Evolutionary conservation across 2,888 invertebrate species (phyloP).

Genomic region (Rotaria macrura): DNA sequence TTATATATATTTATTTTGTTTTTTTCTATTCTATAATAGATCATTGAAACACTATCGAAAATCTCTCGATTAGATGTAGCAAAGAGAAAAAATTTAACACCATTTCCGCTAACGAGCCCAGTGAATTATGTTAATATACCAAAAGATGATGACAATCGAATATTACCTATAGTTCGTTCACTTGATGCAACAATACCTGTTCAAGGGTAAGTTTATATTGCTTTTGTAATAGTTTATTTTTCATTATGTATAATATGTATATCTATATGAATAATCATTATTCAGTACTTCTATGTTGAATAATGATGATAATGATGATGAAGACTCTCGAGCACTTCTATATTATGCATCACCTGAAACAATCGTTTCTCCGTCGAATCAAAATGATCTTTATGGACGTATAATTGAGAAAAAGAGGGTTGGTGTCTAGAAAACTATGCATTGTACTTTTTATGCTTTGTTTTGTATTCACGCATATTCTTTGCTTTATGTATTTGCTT

Average conservation of each 20-base stretch:
- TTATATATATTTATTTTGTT: neutral
- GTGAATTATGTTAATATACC: neutral
- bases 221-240: too few species aligned
- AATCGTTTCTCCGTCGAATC: neutral
- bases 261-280: neutral
- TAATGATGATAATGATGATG: neutral
- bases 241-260: neutral
- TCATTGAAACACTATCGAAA: neutral
- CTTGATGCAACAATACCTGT: neutral
- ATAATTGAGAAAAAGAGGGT: slow-evolving; percentile 17
- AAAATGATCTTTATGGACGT: neutral
- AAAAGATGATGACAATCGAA: neutral
- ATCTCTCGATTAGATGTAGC: neutral
- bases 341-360: slow-evolving; percentile 13
- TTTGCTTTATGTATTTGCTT: neutral
- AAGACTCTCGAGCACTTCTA: neutral
- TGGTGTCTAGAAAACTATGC: neutral
- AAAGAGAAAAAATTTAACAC: neutral
- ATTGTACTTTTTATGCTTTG: neutral
- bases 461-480: neutral
- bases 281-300: neutral
- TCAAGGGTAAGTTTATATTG: neutral
- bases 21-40: neutral
- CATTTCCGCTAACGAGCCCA: neutral
- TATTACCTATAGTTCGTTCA: neutral